Base-by-base conservation (phyloP, 2,888 invertebrate species). In the Chaitophorus viminalis region DNA sequence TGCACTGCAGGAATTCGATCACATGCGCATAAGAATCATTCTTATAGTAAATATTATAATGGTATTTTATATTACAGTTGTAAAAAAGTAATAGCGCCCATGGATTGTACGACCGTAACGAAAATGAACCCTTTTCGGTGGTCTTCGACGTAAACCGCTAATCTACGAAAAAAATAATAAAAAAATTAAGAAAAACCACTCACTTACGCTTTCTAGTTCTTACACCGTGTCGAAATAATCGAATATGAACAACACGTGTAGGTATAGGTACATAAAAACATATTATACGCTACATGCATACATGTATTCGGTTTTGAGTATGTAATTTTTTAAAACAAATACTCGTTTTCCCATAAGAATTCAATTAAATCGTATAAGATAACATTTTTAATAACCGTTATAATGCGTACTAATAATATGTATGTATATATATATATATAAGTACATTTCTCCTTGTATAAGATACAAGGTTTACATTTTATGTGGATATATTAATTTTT, bases 161-260 rank as follows among this genome's bases (percentile, higher is more conserved):
- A 76, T 84, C 39, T 76, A 65, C 14, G 1, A 25, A 46, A 18
- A 46, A n/a, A n/a, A n/a, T n/a, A n/a, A n/a, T n/a, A n/a, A n/a
- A n/a, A 31, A 76, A 76, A 65, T 1, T 3, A 68, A 68, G 11
- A 78, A 74, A 83, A 83, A 83, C 60, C 70, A 33, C 29, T 76
- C 74, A 75, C 83, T 84, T 84, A 46, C 75, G 75, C 83, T 75
- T 84, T 84, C 75, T 76, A 84, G 75, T 75, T 84, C 76, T 54
- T 76, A 84, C 83, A 46, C 36, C 33, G 39, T 60, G 82, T 83
- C 74, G 54, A 25, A 74, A 83, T n/a, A 36, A 52, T 29, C 52
- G 52, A 70, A 31, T 52, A 74, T 25, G 25, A 60, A 60, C 60
- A 60, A 21, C 25, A 60, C 25, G 25, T n/a, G n/a, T n/a, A 18